Conservation (phyloP, 2,797 vertebrate genomes). For the Masticophis lateralis region DNA sequence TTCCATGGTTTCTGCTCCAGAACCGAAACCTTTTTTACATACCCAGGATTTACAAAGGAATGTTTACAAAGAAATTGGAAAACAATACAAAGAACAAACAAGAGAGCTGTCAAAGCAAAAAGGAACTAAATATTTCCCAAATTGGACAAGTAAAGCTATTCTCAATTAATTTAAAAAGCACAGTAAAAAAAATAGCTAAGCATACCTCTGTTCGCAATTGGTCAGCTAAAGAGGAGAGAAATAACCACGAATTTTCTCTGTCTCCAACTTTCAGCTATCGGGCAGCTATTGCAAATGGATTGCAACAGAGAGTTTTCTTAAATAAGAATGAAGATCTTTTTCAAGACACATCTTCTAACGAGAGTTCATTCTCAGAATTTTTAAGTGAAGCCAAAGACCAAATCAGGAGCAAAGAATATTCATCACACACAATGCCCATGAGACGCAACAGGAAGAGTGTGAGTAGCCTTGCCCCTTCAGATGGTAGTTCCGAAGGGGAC, state of each 20-base stretch:
- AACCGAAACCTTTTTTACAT: constrained; percentile 86
- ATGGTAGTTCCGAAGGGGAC: constrained; percentile 95
- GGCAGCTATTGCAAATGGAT: constrained; percentile 95
- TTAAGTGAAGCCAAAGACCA: constrained; percentile 83
- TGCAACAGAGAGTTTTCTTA: constrained; percentile 79
- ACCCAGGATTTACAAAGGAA: constrained; percentile 99
- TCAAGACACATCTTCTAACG: constrained; percentile 85
- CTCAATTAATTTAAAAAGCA: constrained; percentile 91
- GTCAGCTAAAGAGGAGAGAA: constrained; percentile 84
- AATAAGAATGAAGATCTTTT: constrained; percentile 80
- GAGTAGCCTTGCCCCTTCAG: constrained; percentile 93
- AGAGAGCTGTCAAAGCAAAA: constrained; percentile 85
- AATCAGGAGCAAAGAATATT: constrained; percentile 79
- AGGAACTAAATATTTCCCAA: constrained; percentile 81
- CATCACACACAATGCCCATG: constrained; percentile 90
- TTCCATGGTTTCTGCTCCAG: constrained; percentile 94
- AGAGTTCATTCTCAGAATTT: constrained; percentile 86
- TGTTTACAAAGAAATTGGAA: constrained; percentile 99
- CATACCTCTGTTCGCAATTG: constrained; percentile 90
- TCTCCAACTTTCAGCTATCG: constrained; percentile 98
- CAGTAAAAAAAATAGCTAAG: constrained; percentile 91
- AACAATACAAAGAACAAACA: constrained; percentile 89
- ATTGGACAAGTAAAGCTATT: constrained; percentile 82
- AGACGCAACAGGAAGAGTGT: constrained; percentile 95
- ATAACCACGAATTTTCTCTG: constrained; percentile 86